Conservation (phyloP, 2,888 invertebrate genomes). For the Colostygia pectinataria region DNA sequence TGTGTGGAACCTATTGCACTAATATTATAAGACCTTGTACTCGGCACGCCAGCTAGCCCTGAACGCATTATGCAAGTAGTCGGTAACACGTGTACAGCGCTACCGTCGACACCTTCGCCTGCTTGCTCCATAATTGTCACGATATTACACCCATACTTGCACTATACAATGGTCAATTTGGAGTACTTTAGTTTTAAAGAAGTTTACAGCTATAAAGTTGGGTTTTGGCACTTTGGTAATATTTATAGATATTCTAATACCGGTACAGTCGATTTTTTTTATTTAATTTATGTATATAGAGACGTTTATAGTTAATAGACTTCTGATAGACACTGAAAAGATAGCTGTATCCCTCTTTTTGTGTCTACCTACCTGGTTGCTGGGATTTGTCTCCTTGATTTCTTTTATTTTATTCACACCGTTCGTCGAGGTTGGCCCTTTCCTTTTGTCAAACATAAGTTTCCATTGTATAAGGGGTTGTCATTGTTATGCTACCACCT, state of each 20-base stretch:
- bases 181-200: constrained; percentile 21
- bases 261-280: no score
- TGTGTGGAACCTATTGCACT: no score
- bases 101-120: constrained; percentile 65
- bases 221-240: constrained; percentile 1
- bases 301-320: neutral
- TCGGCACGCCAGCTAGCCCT: constrained; percentile 55
- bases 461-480: constrained; percentile 66
- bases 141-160: constrained; percentile 57
- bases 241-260: no score
- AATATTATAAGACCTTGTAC: no score
- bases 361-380: constrained; percentile 37
- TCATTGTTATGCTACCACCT: constrained; percentile 62
- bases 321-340: neutral
- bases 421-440: constrained; percentile 50
- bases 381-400: constrained; percentile 57
- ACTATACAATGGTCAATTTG: constrained; percentile 46
- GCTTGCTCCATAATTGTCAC: constrained; percentile 74
- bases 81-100: constrained; percentile 71
- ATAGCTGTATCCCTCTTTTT: constrained; percentile 19
- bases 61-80: constrained; percentile 70
- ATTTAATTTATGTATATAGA: no score
- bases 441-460: constrained; percentile 65
- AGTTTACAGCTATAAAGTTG: constrained; percentile 8
- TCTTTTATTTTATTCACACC: constrained; percentile 67